Evolutionary conservation across 2,113 vertebrate species (phyloP), one percentile per base, ranked within the genome.

Genomic region (Gymnocephalus cernua): DNA sequence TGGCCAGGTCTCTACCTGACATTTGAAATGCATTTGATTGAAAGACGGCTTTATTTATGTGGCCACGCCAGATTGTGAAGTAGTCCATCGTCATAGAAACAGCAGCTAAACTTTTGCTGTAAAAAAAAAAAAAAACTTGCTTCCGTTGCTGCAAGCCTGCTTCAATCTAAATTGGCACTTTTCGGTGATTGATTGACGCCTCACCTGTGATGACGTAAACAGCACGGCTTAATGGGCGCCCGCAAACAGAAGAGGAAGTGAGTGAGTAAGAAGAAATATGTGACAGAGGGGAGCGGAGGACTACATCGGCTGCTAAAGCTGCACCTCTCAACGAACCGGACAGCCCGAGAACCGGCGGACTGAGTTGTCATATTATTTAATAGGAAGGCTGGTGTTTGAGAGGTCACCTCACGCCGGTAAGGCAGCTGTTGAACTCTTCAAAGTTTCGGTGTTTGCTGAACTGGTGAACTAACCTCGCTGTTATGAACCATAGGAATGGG

Each of bases 171-270:
- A 62, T 23, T 21, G 45, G 6, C 35, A 19, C 5, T 29, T 47
- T 21, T 15, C 6, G 27, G 11, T 57, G 67, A 78, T 6, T 79
- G 84, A 85, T 23, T 48, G 80, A 64, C 45, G 2, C 90, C 90
- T 91, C 88, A 95, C 94, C 94, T 95, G 93, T 54, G 1, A 84
- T 91, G 91, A 94, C 92, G 94, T 90, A n/a, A 16, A 5, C 63
- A 2, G 51, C 41, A 0, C 15, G 18, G 63, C 44, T 78, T 80
- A 77, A 84, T 84, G 79, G 74, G 83, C 62, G 80, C 84, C 51
- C 32, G 67, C n/a, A 32, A 54, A 41, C 79, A n/a, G 69, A 88
- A 64, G 77, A 91, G 89, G 89, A 87, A 91, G 91, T 84, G 78
- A 71, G 84, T 11, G 61, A 70, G 56, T 10, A 4, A 58, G 27